phyloP scores from a whole-genome alignment of 2,113 vertebrate genomes.

The Puntigrus tetrazona region DNA sequence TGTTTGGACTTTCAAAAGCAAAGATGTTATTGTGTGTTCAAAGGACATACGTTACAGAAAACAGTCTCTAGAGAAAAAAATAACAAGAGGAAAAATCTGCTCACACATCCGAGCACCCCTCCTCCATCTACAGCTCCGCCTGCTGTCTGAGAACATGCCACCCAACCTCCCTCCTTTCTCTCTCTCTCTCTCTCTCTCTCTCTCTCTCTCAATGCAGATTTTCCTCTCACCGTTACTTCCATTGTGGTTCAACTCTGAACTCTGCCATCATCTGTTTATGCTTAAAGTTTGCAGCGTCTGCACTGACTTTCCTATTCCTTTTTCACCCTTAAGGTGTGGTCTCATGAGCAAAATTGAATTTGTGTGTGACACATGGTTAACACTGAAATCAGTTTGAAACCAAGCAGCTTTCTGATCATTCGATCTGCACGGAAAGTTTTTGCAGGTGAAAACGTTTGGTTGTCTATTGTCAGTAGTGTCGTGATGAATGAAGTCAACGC shows the following conservation, averaged over 20 bases:
- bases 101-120: constrained; percentile 1
- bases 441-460: neutral
- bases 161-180: neutral
- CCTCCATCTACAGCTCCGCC: neutral
- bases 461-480: neutral
- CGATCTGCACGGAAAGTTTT: neutral
- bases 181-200: neutral
- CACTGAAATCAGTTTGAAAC: neutral
- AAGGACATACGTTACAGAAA: constrained; percentile 12
- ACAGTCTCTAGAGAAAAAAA: neutral
- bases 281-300: constrained; percentile 44
- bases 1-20: neutral
- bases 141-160: constrained; percentile 15
- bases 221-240: constrained; percentile 43
- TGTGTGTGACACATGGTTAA: neutral
- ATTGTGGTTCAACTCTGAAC: constrained; percentile 27
- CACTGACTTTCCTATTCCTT: constrained; percentile 8
- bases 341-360: neutral
- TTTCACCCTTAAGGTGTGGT: neutral
- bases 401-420: neutral
- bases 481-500: neutral
- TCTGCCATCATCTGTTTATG: constrained; percentile 54
- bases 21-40: neutral
- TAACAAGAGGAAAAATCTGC: constrained; percentile 14
- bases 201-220: neutral